Evolutionary conservation across 2,888 invertebrate genomes (phyloP), one percentile per base, ranked within the genome.

Genomic region (Cephus runcator): DNA sequence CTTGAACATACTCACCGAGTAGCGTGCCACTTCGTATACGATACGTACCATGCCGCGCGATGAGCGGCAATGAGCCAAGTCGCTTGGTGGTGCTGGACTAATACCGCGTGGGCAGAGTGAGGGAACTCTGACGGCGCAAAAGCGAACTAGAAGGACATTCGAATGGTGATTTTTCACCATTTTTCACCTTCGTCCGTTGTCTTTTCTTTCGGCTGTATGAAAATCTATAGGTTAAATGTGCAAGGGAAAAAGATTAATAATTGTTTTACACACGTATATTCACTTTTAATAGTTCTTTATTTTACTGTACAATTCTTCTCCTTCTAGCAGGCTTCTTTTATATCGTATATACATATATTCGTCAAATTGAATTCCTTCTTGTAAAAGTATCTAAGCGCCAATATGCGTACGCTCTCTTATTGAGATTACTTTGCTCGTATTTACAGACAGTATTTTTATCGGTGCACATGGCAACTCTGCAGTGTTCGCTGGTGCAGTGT

Each of bases 281-380:
- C 76, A 81, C 82, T 74, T 85, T 84, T 77, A 79, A 83, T 83
- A 81, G 81, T 84, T 75, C 56, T 86, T 87, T 87, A 84, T 83
- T 86, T 85, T 85, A 87, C 86, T 88, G 87, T 88, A 88, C 88
- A 88, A 84, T 84, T 56, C 56, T 56, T 56, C 23, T 23, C 9
- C 56, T 56, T 56, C 23, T 23, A 56, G 23, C 56, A 56, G 56
- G 23, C 23, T 56, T 23, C 23, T 56, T 56, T 9, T 56, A 56
- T 77, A 81, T 77, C 79, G 76, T 85, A 84, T 85, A 83, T 86
- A 85, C 84, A 86, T 84, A 84, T 82, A 83, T 83, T 84, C 82
- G 75, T 79, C 83, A 84, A 82, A 83, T 75, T 77, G 35, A 34
- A 15, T 68, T 56, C 73, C 80, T 80, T 81, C 79, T 84, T 84